Conservation (phyloP, 2,797 vertebrate species). For the Malurus splendens region DNA sequence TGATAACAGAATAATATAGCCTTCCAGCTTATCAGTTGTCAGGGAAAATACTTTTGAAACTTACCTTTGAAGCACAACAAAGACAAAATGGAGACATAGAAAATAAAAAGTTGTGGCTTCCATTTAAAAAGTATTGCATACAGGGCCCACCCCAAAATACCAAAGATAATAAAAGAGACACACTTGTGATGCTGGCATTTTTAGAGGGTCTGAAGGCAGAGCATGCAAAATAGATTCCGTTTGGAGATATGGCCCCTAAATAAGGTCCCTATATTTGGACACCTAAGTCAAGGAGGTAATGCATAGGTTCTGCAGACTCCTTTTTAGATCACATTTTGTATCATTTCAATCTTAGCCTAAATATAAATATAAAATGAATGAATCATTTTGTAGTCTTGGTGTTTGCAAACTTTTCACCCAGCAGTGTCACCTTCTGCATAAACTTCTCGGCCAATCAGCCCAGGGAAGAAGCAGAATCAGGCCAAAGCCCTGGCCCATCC, state of each 20-base stretch:
- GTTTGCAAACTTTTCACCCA: neutral
- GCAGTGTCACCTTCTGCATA: neutral
- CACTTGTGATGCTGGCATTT: fast-evolving
- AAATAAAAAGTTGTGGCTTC: neutral
- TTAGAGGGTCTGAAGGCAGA: neutral
- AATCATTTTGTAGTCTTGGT: neutral
- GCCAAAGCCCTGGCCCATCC: neutral
- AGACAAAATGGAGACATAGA: neutral
- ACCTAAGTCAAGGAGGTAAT: neutral
- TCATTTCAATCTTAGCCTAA: neutral
- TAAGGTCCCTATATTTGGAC: neutral
- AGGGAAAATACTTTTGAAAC: neutral
- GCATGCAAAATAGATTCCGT: neutral
- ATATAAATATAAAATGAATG: neutral
- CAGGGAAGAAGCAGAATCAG: neutral
- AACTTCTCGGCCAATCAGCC: neutral
- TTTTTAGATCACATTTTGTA: neutral
- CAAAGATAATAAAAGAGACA: neutral
- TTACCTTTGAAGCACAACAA: neutral
- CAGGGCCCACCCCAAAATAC: neutral
- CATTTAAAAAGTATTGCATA: neutral
- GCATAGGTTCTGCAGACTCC: neutral
- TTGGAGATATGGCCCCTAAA: neutral
- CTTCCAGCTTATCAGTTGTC: neutral
- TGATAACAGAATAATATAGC: neutral